These are phyloP conservation scores for Mustelus asterias DNA, from an alignment of 2,113 vertebrate species.

Conservation along the genomic window DNA sequence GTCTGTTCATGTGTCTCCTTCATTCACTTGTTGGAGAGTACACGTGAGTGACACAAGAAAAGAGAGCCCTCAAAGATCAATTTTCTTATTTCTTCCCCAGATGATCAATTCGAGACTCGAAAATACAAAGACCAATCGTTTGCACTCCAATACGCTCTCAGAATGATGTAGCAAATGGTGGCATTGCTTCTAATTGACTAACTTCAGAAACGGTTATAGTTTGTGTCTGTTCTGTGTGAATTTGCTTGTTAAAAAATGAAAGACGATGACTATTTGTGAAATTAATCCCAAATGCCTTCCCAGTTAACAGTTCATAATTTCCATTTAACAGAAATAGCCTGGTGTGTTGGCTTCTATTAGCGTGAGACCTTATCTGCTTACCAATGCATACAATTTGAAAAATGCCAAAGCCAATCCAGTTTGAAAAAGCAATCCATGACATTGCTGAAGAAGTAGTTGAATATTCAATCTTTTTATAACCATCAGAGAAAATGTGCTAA, in stretches of 20 bases:
- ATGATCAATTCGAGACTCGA: not conserved
- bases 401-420: slow-evolving; percentile 59
- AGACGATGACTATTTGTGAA: slow-evolving; percentile 32
- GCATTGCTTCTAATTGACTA: not conserved
- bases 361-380: slow-evolving; percentile 45
- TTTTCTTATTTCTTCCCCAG: not conserved
- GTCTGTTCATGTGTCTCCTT: not conserved
- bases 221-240: not conserved
- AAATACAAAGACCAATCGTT: not conserved
- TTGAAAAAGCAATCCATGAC: slow-evolving; percentile 42
- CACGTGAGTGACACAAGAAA: not conserved
- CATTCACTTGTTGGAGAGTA: not conserved
- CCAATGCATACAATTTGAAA: slow-evolving; percentile 58
- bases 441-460: slow-evolving; percentile 53
- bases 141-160: not conserved
- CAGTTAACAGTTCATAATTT: slow-evolving; percentile 29
- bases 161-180: not conserved
- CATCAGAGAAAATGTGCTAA: slow-evolving; percentile 48
- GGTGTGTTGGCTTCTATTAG: slow-evolving; percentile 31
- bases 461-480: slow-evolving; percentile 47
- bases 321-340: slow-evolving; percentile 25
- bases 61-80: not conserved
- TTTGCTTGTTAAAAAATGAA: slow-evolving; percentile 19
- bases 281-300: slow-evolving; percentile 22
- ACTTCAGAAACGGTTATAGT: not conserved